phyloP scores from a whole-genome alignment of 2,797 vertebrate species.

The Poecile montanus region DNA sequence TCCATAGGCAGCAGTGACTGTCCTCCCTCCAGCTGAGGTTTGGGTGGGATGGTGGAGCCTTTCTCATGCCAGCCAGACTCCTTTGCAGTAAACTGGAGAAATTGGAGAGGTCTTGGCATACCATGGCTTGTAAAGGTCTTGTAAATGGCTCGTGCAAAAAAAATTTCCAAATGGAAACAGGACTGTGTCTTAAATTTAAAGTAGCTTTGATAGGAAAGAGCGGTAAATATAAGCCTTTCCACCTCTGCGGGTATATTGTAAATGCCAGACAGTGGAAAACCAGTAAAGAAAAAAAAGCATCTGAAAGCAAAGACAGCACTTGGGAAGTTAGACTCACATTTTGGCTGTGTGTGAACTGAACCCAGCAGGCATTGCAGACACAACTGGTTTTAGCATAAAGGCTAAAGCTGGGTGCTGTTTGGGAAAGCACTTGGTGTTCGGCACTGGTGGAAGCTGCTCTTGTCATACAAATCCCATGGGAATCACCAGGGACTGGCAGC shows the following conservation, averaged over 20 bases:
- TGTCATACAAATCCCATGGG: neutral
- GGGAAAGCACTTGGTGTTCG: neutral
- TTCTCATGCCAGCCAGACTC: constrained; percentile 51
- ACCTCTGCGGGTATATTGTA: constrained; percentile 56
- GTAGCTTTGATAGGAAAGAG: constrained; percentile 63
- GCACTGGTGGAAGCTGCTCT: neutral
- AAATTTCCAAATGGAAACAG: constrained; percentile 72
- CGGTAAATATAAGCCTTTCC: constrained; percentile 62
- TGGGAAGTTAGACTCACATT: neutral
- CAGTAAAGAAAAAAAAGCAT: constrained; percentile 43
- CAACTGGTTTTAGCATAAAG: constrained; percentile 19
- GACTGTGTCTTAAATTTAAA: constrained; percentile 51
- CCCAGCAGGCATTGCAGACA: neutral
- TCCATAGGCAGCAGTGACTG: neutral
- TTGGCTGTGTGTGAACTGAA: neutral
- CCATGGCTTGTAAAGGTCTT: constrained; percentile 68
- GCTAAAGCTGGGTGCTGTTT: neutral
- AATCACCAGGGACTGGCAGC: neutral
- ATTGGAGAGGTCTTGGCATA: constrained; percentile 67
- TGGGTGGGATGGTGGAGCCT: constrained; percentile 41
- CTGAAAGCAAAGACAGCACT: constrained; percentile 41
- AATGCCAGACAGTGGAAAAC: constrained; percentile 72
- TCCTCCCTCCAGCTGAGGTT: constrained; percentile 26
- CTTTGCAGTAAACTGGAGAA: constrained; percentile 63
- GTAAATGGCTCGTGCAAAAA: constrained; percentile 68